phyloP scores from a whole-genome alignment of 1,140 invertebrate species.

The Neotoxoptera formosana region DNA sequence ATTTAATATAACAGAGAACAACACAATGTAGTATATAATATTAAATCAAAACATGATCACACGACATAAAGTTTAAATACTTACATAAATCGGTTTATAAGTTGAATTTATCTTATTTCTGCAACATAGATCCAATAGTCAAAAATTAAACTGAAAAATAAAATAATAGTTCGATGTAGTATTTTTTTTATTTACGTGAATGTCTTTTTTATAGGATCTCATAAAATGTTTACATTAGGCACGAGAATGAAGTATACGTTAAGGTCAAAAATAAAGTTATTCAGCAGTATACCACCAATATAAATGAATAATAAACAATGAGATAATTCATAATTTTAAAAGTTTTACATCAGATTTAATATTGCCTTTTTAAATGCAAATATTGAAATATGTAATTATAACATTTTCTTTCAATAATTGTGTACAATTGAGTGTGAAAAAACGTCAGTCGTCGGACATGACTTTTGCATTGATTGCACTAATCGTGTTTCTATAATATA shows the following conservation, averaged over 20 bases:
- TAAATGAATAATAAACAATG: not conserved
- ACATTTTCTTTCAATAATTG: not conserved
- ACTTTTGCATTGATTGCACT: not conserved
- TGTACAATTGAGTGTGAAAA: not conserved
- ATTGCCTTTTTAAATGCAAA: not conserved
- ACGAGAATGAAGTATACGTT: not conserved
- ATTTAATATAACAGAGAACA: too few relatives aligned
- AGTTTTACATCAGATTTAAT: not conserved
- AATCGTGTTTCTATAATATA: not conserved
- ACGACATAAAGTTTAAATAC: too few relatives aligned
- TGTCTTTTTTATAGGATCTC: not conserved
- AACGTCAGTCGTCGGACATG: not conserved
- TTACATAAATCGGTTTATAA: not conserved
- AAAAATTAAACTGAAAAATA: not conserved
- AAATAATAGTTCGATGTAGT: not conserved
- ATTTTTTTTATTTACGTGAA: not conserved
- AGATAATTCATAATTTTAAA: not conserved
- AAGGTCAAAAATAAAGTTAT: not conserved
- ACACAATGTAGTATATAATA: too few relatives aligned
- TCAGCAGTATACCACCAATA: not conserved
- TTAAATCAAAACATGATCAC: too few relatives aligned
- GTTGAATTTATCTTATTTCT: not conserved
- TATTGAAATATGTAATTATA: not conserved
- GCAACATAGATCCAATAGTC: not conserved
- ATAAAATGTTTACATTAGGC: not conserved